Evolutionary conservation across 2,113 vertebrate species (phyloP), one percentile per base, ranked within the genome.

Genomic region (Sterna hirundo): DNA sequence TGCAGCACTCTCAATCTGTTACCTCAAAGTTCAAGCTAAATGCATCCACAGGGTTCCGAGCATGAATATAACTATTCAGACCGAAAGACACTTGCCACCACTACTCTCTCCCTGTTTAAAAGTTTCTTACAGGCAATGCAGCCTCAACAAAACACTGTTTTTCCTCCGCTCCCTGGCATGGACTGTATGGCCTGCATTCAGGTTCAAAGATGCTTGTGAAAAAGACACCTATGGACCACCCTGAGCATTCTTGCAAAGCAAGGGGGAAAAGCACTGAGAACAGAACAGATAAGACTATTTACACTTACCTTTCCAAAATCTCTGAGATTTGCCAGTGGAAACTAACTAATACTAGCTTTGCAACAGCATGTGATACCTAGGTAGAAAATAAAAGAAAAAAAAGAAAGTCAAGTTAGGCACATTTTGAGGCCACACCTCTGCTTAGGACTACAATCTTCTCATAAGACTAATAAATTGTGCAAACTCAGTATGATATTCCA

Each of bases 241-340:
- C 38, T 32, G 19, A 80, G 40, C 15, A 66, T 32, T 88, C 96
- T 49, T 88, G 60, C 61, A 68, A 86, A 91, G 51, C 42, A 38
- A 80, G n/a, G 15, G 4, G 15, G 10, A 15, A 75, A 87, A 89
- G 27, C 44, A 76, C 47, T 14, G 51, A 82, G 44, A 49, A 88
- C 20, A 66, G 47, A 69, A 12, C 2, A 93, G 49, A 25, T 10
- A 90, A 76, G 60, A 75, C 57, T 78, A 74, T 82, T 87, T 27
- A 77, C 27, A 96, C 96, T 98, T 98, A 99, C 99, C 99, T 99
- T 98, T 99, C 99, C 97, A 99, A 94, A 97, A 99, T 99, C 94
- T 99, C 99, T 97, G 99, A 98, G 97, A 99, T 98, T 98, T 99
- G 99, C 99, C 99, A 99, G 97, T 99, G 99, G 98, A 99, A 99